These are phyloP conservation scores for Sebastes oblongus DNA, from an alignment of 2,797 vertebrate species.

Conservation along the genomic window DNA sequence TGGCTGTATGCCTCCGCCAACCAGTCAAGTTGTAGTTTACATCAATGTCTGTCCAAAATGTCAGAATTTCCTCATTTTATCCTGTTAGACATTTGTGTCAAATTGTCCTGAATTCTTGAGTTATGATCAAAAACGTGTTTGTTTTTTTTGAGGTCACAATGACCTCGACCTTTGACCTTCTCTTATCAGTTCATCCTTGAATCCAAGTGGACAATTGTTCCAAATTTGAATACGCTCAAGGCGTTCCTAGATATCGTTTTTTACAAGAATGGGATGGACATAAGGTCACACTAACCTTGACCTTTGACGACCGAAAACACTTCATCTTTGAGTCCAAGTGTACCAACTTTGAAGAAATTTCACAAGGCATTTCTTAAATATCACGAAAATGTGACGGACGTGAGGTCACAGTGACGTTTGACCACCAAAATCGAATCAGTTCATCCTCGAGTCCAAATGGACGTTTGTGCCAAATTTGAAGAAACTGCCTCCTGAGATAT, in stretches of 20 bases:
- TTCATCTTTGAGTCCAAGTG: too few species aligned
- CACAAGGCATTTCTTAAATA: too few species aligned
- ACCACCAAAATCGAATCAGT: too few species aligned
- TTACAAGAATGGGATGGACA: too few species aligned
- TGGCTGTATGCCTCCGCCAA: accelerated
- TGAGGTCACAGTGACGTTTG: too few species aligned
- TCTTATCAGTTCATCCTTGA: background rate
- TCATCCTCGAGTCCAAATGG: too few species aligned
- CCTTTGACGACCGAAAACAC: too few species aligned
- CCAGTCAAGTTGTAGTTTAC: background rate
- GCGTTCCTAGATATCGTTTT: background rate
- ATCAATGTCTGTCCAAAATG: background rate
- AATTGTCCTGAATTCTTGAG: background rate
- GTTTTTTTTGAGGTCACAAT: background rate
- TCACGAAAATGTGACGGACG: too few species aligned
- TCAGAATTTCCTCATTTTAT: background rate
- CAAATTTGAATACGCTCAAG: background rate
- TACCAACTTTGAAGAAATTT: too few species aligned
- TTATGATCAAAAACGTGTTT: background rate
- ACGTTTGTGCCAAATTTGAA: too few species aligned
- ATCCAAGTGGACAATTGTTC: background rate
- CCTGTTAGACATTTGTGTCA: background rate
- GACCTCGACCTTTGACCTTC: background rate
- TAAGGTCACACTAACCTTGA: too few species aligned
- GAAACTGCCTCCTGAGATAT: too few species aligned